Percentiles rank a stretch among this genome's conserved stretches.
Conservation (phyloP, 30 jellyfish, hydroid and myxozoan genomes). For the Cassiopea xamachana region DNA sequence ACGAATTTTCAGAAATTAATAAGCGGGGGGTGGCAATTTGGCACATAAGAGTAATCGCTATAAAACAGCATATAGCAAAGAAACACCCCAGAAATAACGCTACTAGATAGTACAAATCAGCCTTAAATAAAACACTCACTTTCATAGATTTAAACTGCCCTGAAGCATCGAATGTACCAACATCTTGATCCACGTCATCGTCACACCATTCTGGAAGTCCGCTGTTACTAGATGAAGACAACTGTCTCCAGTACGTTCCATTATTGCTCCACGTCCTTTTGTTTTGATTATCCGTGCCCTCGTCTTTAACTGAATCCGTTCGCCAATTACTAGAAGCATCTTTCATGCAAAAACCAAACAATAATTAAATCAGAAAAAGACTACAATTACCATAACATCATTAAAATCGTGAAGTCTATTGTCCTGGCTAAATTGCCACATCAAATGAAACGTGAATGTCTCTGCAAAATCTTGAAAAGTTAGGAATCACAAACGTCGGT, state of each 20-base stretch:
- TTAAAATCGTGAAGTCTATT: no score
- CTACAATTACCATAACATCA: not conserved
- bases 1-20: no score
- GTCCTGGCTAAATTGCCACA: no score
- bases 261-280: conserved; percentile 80
- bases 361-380: not conserved
- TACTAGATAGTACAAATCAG: not conserved
- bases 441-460: no score
- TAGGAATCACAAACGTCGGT: no score
- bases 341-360: not conserved
- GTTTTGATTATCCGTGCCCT: conserved; percentile 31
- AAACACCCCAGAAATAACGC: not conserved
- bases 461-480: no score
- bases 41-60: no score
- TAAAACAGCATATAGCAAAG: no score
- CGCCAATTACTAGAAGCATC: conserved; percentile 85
- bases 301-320: conserved; percentile 62
- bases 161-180: conserved; percentile 95
- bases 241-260: conserved; percentile 55
- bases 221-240: conserved; percentile 42
- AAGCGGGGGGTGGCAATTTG: no score
- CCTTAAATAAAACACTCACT: conserved; percentile 27
- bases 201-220: conserved; percentile 98
- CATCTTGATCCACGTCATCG: conserved; percentile 78
- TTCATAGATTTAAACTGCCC: conserved; percentile 85